Evolutionary conservation across 1,140 invertebrate species (phyloP), one percentile per base, ranked within the genome.

Genomic region (Drosophila asahinai): DNA sequence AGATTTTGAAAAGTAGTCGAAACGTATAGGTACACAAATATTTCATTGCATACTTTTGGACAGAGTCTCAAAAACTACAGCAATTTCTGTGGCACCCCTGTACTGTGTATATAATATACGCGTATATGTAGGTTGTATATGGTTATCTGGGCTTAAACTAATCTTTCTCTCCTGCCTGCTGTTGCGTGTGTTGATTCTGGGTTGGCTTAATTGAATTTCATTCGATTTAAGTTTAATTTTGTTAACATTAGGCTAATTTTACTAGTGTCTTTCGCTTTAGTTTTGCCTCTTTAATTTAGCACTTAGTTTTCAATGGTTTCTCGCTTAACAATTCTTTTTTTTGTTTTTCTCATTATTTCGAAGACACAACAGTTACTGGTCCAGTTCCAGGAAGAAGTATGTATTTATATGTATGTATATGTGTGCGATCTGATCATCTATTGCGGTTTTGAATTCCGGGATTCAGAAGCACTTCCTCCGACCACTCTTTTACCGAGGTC

Each of bases 291-390:
- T 61, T 54, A 77, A 79, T 89, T 91, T 91, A 91, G 89, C 84
- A 91, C 89, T 91, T 91, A 77, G 84, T 90, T 89, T 80, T 90
- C 73, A 77, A 66, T 82, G 80, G 77, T 83, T 87, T 86, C 75
- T 55, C 73, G 54, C 61, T 86, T 81, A 71, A 57, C 54, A 70
- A 77, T 51, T 61, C 36, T 27, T 68, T 40, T 42, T 58, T 38
- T 57, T 64, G 22, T 25, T 25, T 25, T 25, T 64, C 45, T 36
- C 30, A 55, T 55, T 77, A 58, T 86, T 91, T 90, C 77, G 80
- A 92, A 92, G 92, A 92, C 92, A 92, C 92, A 92, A 92, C 92
- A 92, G 91, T 92, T 92, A 89, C 92, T 92, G 92, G 91, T 92
- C 92, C 92, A 92, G 82, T 92, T 92, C 91, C 92, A 92, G 90